These are phyloP conservation scores for Calameuta pallipes DNA, from an alignment of 2,888 invertebrate genomes.

Conservation along the genomic window DNA sequence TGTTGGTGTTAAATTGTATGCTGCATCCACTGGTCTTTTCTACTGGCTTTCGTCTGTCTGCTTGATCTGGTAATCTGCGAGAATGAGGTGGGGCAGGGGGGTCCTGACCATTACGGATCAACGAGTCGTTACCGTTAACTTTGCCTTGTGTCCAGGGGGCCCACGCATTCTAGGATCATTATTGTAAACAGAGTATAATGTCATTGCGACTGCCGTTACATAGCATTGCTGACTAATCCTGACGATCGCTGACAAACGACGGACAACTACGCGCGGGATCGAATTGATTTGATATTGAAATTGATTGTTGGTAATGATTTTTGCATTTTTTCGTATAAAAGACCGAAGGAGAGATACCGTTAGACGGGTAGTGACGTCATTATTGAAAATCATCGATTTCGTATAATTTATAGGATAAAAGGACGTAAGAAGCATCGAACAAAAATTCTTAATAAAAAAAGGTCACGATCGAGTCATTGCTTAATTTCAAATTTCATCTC, in stretches of 20 bases:
- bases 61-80: background rate
- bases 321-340: background rate
- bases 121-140: slow-evolving; percentile 40
- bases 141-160: slow-evolving; percentile 32
- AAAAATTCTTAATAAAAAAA: background rate
- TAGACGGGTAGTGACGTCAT: background rate
- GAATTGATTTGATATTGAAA: background rate
- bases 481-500: background rate
- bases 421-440: background rate
- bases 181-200: slow-evolving; percentile 49
- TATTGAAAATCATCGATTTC: background rate
- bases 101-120: background rate
- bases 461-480: too few relatives aligned
- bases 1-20: background rate
- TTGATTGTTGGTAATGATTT: background rate
- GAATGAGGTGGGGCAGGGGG: background rate
- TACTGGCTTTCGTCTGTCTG: background rate
- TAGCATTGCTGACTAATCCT: slow-evolving; percentile 7
- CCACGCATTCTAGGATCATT: slow-evolving; percentile 51
- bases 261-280: slow-evolving; percentile 11
- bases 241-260: slow-evolving; percentile 38
- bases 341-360: background rate
- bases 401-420: background rate
- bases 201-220: slow-evolving; percentile 44
- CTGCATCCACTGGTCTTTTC: background rate